Base-by-base conservation (phyloP, 2,797 vertebrate species). In the Heteromormyrus szaboi region DNA sequence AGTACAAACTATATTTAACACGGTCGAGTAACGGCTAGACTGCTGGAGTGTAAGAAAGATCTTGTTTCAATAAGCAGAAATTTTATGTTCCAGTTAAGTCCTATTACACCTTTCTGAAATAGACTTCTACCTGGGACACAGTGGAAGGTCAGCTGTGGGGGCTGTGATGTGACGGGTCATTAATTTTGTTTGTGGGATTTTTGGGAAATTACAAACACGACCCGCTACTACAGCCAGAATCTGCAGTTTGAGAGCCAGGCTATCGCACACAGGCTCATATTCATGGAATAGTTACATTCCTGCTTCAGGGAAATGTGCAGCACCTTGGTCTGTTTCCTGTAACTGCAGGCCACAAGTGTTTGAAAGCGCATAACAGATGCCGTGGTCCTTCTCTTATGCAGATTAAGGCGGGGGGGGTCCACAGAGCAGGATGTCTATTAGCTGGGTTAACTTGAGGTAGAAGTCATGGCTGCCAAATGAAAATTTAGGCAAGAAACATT, bases 1-100 rank as follows among this genome's bases (percentile, higher is more conserved):
- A n/a, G 19, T 46, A 46, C 76, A 22, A 11, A 81, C 76, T 76
- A 81, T 44, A 81, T 81, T 81, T 76, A 76, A 81, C 76, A 44
- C 1, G 29, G 41, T 41, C 2, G 41, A 44, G 72, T 79, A 79
- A 19, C 17, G 1, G 37, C 33, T 9, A 41, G 41, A 81, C 37
- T 81, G 76, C 76, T 2, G 4, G 4, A 76, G 33, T 76, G 33
- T 41, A 37, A 76, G 29, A 37, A 37, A 72, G 68, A 76, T 81
- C 76, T 7, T 46, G 37, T 81, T 81, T 81, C 76, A 81, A 81
- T 44, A 81, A 81, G 41, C 41, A 81, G 76, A 81, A 81, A 81
- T 46, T 37, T 17, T 72, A 72, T 76, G 29, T 76, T 76, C 33
- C 68, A 19, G 33, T 76, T 76, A 41, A 76, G 68, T 76, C 68